These are phyloP conservation scores for Staurois parvus DNA, from an alignment of 2,797 vertebrate species.

Conservation along the genomic window DNA sequence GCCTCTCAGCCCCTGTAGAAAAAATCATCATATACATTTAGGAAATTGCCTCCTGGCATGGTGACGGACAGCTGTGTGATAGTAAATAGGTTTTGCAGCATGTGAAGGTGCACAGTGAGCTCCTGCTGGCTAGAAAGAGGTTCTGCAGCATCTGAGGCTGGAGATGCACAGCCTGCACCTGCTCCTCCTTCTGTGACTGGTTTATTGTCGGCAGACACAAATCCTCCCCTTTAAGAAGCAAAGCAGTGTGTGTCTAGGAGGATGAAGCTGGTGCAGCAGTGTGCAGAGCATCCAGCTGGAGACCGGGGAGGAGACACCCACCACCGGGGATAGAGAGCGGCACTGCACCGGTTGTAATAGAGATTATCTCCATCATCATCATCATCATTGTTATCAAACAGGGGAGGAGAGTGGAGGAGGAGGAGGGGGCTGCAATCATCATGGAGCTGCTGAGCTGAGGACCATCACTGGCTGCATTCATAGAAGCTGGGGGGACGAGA, in stretches of 20 bases:
- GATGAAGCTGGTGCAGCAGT: slow-evolving; percentile 3
- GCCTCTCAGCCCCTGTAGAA: too few species aligned
- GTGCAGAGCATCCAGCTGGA: slow-evolving; percentile 16
- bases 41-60: too few species aligned
- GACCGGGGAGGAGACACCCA: not conserved
- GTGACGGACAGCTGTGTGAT: not conserved
- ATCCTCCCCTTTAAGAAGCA: slow-evolving; percentile 59
- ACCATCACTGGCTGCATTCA: not conserved
- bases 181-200: not conserved
- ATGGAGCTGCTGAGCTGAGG: slow-evolving; percentile 24
- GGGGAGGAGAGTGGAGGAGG: not conserved
- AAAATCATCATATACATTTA: too few species aligned
- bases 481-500: not conserved
- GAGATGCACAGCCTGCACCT: slow-evolving; percentile 9
- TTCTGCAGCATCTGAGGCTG: slow-evolving; percentile 22
- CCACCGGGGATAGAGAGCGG: slow-evolving; percentile 8
- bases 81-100: not conserved
- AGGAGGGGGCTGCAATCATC: slow-evolving; percentile 13
- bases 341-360: not conserved
- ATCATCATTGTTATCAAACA: not conserved
- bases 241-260: not conserved
- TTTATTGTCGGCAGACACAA: slow-evolving; percentile 60
- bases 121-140: not conserved
- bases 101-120: not conserved
- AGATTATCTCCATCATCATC: not conserved